phyloP scores from a whole-genome alignment of 1,140 invertebrate genomes.

The Asobara japonica region DNA sequence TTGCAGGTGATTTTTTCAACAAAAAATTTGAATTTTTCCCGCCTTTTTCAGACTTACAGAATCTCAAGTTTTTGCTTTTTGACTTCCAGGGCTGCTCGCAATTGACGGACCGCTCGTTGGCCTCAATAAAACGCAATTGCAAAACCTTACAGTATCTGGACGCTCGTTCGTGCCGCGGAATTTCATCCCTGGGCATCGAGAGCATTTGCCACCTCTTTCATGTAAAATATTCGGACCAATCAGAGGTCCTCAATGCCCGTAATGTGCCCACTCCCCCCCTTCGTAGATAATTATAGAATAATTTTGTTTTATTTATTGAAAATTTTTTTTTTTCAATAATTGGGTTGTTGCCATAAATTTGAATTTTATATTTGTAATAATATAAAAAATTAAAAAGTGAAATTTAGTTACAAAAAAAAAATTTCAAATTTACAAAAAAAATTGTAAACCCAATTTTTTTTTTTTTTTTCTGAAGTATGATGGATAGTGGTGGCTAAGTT shows the following conservation, averaged over 20 bases:
- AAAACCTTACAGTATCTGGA: constrained; percentile 69
- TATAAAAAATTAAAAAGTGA: no score
- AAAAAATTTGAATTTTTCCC: constrained; percentile 17
- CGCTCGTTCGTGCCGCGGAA: constrained; percentile 70
- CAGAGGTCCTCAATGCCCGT: constrained; percentile 13
- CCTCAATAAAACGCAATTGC: constrained; percentile 70
- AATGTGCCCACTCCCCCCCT: constrained; percentile 37
- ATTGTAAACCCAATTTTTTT: no score
- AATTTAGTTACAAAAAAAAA: no score
- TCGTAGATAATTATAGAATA: constrained; percentile 44
- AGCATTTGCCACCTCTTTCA: constrained; percentile 39
- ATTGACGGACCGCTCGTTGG: constrained; percentile 72
- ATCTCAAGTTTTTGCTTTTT: neutral
- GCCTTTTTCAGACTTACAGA: no score
- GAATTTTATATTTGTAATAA: neutral
- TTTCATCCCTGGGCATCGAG: constrained; percentile 59
- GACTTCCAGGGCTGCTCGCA: constrained; percentile 71
- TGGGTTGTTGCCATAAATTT: neutral
- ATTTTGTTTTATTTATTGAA: no score
- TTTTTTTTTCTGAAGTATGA: no score
- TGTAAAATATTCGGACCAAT: constrained; percentile 38
- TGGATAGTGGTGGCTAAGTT: no score
- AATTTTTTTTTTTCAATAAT: no score
- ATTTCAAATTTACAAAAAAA: no score
- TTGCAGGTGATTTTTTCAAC: constrained; percentile 65